Evolutionary conservation across 2,888 invertebrate genomes (phyloP).

Genomic region (Pseudeuparius sepicola): DNA sequence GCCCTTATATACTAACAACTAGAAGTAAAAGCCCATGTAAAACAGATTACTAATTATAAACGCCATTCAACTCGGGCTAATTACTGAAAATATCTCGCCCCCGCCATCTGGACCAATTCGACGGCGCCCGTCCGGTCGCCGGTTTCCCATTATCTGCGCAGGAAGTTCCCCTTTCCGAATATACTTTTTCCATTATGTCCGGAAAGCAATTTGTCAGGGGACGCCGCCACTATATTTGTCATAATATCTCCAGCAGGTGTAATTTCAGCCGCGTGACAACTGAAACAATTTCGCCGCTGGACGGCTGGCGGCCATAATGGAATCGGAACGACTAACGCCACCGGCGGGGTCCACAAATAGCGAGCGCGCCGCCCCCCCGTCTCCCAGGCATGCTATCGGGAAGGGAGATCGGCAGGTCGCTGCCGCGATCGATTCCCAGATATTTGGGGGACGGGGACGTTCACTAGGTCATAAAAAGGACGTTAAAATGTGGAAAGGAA

Average conservation of each 20-base stretch:
- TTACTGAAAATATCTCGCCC: background rate
- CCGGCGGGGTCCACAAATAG: slow-evolving; percentile 7
- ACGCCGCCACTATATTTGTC: slow-evolving; percentile 3
- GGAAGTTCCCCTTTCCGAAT: background rate
- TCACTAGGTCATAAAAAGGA: no score
- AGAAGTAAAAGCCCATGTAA: no score
- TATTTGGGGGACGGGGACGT: no score
- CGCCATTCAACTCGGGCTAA: no score
- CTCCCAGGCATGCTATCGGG: no score
- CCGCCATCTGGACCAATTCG: background rate
- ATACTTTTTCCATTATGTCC: no score
- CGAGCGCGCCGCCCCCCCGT: no score
- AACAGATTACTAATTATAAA: no score
- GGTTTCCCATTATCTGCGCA: background rate
- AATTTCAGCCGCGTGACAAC: slow-evolving; percentile 5
- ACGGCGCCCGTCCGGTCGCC: background rate
- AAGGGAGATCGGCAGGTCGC: no score
- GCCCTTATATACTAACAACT: no score
- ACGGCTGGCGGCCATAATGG: slow-evolving; percentile 4
- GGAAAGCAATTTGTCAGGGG: slow-evolving; percentile 8
- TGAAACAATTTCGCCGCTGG: slow-evolving; percentile 9
- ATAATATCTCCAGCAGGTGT: slow-evolving; percentile 7
- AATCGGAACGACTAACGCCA: slow-evolving; percentile 7
- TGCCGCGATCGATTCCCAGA: no score
- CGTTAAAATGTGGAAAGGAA: no score